Percentiles rank a stretch among this genome's conserved stretches.
phyloP scores from a whole-genome alignment of 1,140 invertebrate genomes.

The Ceratosolen fusciceps region DNA sequence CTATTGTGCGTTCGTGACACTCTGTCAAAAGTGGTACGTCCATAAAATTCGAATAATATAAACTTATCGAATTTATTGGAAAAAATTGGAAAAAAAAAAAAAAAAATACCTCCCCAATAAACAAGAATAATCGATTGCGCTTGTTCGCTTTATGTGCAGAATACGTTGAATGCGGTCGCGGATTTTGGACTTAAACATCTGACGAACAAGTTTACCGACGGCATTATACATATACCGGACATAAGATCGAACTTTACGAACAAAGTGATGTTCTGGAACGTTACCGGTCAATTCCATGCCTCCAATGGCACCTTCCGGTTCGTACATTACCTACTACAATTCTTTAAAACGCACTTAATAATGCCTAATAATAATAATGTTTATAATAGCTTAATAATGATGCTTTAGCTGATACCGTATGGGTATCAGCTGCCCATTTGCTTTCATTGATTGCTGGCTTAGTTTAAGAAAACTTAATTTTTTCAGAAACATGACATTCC shows the following conservation, averaged over 20 bases:
- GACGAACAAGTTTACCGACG: neutral
- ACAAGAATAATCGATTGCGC: neutral
- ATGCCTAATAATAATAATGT: no score
- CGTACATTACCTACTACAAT: no score
- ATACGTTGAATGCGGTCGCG: slow-evolving; percentile 6
- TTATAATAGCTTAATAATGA: no score
- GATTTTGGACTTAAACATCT: slow-evolving; percentile 15
- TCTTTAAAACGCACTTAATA: no score
- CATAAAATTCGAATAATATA: no score
- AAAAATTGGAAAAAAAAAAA: neutral
- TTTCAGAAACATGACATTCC: neutral
- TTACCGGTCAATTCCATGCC: neutral
- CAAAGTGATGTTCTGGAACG: neutral
- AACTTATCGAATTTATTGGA: neutral
- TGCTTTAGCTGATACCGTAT: no score
- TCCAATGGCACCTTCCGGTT: neutral
- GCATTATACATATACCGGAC: slow-evolving; percentile 9
- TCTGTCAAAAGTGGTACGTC: no score
- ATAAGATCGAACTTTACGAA: neutral
- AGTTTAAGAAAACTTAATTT: no score
- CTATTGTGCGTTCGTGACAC: no score
- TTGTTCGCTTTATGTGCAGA: slow-evolving; percentile 26
- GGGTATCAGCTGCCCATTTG: no score
- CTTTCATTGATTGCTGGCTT: no score
- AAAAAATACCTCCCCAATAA: no score